A percentile compares a stretch with the other conserved stretches of the same genome.
phyloP scores from a whole-genome alignment of 2,113 vertebrate genomes.

The Etheostoma cragini region DNA sequence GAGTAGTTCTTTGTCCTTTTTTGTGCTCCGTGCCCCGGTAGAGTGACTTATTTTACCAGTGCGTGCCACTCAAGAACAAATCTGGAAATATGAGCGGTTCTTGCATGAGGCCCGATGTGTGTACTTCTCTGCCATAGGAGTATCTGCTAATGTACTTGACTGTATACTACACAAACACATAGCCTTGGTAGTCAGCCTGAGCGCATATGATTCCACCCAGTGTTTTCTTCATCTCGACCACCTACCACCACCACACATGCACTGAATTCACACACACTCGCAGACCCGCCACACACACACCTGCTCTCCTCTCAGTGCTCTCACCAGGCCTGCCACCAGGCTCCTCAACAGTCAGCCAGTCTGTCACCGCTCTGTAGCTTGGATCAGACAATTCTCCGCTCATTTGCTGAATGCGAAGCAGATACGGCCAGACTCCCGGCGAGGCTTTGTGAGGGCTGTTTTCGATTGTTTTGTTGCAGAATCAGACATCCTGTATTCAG shows the following conservation, averaged over 20 bases:
- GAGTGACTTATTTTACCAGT: background rate
- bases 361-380: slow-evolving; percentile 55
- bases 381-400: slow-evolving; percentile 44
- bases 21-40: too few species aligned
- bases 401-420: slow-evolving; percentile 35
- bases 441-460: slow-evolving; percentile 9
- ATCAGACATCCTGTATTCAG: slow-evolving; percentile 31
- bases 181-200: background rate
- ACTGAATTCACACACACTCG: slow-evolving; percentile 15
- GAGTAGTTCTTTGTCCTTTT: too few species aligned
- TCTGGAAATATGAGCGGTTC: background rate
- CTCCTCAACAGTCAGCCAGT: slow-evolving; percentile 65
- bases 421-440: slow-evolving; percentile 7
- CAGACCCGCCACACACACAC: slow-evolving; percentile 50
- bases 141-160: background rate
- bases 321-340: slow-evolving; percentile 59
- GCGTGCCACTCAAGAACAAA: background rate
- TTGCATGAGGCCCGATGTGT: background rate
- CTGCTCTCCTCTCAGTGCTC: slow-evolving; percentile 53
- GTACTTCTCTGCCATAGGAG: background rate
- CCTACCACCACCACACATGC: slow-evolving; percentile 35
- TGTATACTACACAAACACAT: background rate
- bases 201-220: slow-evolving; percentile 13
- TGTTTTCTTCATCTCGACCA: slow-evolving; percentile 54
- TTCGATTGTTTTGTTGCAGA: slow-evolving; percentile 33